A percentile compares a stretch with the other conserved stretches of the same genome.
phyloP scores from a whole-genome alignment of 1,140 invertebrate genomes.

The Lepidurus apus region DNA sequence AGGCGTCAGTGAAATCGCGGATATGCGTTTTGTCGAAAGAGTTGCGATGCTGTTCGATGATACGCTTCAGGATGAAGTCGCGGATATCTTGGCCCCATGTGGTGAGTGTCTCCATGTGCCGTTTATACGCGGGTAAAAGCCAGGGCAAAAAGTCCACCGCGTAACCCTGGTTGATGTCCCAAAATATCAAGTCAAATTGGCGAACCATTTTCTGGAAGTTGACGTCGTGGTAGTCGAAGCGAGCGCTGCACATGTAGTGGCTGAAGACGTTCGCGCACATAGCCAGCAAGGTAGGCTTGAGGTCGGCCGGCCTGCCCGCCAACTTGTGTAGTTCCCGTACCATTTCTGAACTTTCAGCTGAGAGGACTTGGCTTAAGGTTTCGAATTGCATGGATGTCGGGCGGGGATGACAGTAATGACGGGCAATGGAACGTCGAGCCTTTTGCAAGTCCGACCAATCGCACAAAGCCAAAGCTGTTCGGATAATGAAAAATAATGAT shows the following conservation, averaged over 20 bases:
- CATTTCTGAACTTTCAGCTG: slow-evolving; percentile 32
- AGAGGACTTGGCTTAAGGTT: slow-evolving; percentile 35
- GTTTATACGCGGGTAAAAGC: slow-evolving; percentile 63
- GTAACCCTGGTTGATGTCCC: slow-evolving; percentile 81
- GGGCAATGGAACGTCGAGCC: slow-evolving; percentile 62
- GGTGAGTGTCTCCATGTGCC: slow-evolving; percentile 61
- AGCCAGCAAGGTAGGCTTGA: slow-evolving; percentile 60
- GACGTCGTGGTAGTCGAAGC: slow-evolving; percentile 60
- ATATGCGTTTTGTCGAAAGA: slow-evolving; percentile 39
- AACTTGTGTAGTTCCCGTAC: slow-evolving; percentile 25
- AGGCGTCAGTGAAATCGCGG: slow-evolving; percentile 64
- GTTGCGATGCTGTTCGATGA: slow-evolving; percentile 50
- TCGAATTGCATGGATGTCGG: slow-evolving; percentile 36
- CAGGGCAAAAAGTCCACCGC: slow-evolving; percentile 82
- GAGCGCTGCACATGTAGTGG: slow-evolving; percentile 71
- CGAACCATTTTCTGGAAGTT: slow-evolving; percentile 60
- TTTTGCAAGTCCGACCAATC: slow-evolving; percentile 79
- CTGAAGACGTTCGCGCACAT: slow-evolving; percentile 78
- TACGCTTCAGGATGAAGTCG: slow-evolving; percentile 64
- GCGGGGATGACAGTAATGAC: slow-evolving; percentile 31
- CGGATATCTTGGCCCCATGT: slow-evolving; percentile 63
- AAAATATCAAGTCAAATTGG: slow-evolving; percentile 80
- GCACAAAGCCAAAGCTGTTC: slow-evolving; percentile 74
- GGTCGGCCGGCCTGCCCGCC: slow-evolving; percentile 39
- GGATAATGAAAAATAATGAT: slow-evolving; percentile 44